phyloP scores from a whole-genome alignment of 2,113 vertebrate species.

The Elachura formosa region DNA sequence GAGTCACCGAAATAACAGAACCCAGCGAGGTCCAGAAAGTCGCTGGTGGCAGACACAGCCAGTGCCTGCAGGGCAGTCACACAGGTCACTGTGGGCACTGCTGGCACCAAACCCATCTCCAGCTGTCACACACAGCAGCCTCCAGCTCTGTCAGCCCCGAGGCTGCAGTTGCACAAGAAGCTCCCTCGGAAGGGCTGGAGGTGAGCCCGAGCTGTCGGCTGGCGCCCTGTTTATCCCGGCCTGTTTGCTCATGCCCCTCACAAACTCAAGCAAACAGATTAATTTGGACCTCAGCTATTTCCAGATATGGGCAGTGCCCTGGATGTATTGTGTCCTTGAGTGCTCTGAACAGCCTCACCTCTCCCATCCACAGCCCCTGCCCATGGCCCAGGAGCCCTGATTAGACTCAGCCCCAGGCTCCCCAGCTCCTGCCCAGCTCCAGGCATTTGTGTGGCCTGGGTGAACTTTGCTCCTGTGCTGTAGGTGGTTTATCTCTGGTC shows the following conservation, averaged over 20 bases:
- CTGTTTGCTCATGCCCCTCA: slow-evolving; percentile 2
- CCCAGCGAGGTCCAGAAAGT: background rate
- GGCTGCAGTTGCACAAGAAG: background rate
- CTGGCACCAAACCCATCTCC: background rate
- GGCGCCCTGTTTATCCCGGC: background rate
- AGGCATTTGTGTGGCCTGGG: background rate
- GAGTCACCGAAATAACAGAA: background rate
- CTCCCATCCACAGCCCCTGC: background rate
- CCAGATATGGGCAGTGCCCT: background rate
- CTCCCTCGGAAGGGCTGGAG: background rate
- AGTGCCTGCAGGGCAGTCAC: fast-evolving
- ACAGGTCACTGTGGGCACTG: background rate
- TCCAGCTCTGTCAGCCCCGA: fast-evolving
- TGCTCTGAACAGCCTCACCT: background rate
- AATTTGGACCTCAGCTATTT: background rate
- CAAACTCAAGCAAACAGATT: background rate
- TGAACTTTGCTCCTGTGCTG: background rate
- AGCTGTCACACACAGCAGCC: background rate
- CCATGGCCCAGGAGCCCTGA: background rate
- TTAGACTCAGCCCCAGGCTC: background rate
- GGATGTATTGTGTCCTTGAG: background rate
- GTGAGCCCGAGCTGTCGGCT: background rate
- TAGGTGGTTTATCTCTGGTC: background rate
- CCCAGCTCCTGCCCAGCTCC: fast-evolving
- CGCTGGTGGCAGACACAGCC: fast-evolving